These are phyloP conservation scores for Volucella bombylans DNA, from an alignment of 2,888 invertebrate species.

Conservation along the genomic window DNA sequence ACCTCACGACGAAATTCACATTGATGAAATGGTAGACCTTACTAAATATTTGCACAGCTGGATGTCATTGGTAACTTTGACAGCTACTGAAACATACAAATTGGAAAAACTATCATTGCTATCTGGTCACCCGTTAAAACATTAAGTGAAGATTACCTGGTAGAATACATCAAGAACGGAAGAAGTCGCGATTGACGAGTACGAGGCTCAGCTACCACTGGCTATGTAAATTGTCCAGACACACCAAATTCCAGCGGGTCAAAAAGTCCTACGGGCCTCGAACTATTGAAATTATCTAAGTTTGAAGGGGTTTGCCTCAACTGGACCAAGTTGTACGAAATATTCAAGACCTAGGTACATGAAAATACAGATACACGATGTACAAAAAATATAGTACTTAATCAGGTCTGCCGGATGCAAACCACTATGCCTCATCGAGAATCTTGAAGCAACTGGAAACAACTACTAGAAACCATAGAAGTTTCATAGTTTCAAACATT, in stretches of 20 bases:
- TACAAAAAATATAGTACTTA: slow-evolving; percentile 1
- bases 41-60: too few species aligned
- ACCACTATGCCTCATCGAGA: neutral
- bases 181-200: too few species aligned
- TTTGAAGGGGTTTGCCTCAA: neutral
- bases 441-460: neutral
- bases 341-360: neutral
- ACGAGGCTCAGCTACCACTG: neutral
- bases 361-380: slow-evolving; percentile 4
- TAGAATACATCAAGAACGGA: too few species aligned
- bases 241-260: neutral
- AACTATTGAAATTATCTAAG: neutral
- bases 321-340: neutral
- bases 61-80: too few species aligned
- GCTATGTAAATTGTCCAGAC: neutral
- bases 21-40: too few species aligned
- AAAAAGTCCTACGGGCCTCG: neutral
- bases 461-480: neutral
- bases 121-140: too few species aligned
- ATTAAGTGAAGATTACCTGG: too few species aligned
- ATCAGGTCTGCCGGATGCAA: neutral
- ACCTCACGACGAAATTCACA: too few species aligned
- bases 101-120: too few species aligned
- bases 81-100: too few species aligned
- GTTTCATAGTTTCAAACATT: neutral